Conservation (phyloP, 2,888 invertebrate species). For the Lacanobia wlatinum region DNA sequence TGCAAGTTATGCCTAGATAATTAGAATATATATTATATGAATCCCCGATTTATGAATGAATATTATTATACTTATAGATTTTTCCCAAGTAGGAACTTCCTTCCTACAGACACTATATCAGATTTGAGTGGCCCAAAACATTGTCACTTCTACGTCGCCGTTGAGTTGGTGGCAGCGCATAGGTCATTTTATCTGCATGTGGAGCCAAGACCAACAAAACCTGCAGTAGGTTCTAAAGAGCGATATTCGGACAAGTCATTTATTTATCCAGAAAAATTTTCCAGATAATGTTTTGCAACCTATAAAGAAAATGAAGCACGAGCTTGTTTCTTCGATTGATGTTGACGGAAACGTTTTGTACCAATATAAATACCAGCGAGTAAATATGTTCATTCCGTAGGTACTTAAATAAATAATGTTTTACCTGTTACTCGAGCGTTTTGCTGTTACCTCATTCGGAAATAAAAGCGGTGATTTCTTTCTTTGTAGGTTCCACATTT, state of each 20-base stretch:
- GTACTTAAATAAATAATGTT: conserved; percentile 59
- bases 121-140: no score
- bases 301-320: conserved; percentile 10
- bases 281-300: background rate
- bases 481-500: conserved; percentile 29
- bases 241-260: background rate
- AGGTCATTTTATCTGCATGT: no score
- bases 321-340: conserved; percentile 24
- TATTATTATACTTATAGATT: no score
- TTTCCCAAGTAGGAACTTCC: no score
- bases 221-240: no score
- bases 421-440: conserved; percentile 52
- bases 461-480: conserved; percentile 49
- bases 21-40: no score
- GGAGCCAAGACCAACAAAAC: no score
- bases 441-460: conserved; percentile 41
- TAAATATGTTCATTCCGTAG: conserved; percentile 42
- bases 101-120: no score
- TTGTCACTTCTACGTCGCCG: no score
- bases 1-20: no score
- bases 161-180: no score
- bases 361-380: conserved; percentile 44
- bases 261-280: background rate
- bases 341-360: conserved; percentile 44
- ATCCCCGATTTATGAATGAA: no score